These are phyloP conservation scores for Amyelois transitella DNA, from an alignment of 1,140 invertebrate genomes.

Conservation along the genomic window DNA sequence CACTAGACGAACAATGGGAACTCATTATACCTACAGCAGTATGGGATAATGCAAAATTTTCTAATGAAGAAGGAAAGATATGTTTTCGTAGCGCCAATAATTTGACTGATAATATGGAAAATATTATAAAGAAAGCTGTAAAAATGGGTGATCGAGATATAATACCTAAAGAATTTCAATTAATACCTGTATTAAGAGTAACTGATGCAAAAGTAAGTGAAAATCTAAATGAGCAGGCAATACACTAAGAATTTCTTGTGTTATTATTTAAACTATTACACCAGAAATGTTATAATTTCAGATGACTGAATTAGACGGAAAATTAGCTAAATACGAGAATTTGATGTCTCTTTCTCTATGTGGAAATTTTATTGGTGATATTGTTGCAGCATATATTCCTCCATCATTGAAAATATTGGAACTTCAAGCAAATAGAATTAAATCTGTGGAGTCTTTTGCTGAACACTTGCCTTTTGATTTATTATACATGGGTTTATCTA, in stretches of 20 bases:
- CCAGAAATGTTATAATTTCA: slow-evolving; percentile 17
- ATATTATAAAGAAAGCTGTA: slow-evolving; percentile 50
- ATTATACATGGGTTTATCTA: slow-evolving; percentile 47
- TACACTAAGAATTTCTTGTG: too few species aligned
- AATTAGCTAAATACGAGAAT: slow-evolving; percentile 36
- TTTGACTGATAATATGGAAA: slow-evolving; percentile 48
- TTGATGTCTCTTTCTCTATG: slow-evolving; percentile 47
- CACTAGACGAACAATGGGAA: slow-evolving; percentile 54
- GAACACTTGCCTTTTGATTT: slow-evolving; percentile 41
- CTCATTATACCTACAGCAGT: slow-evolving; percentile 42
- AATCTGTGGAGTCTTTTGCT: slow-evolving; percentile 27
- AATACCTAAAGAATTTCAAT: slow-evolving; percentile 41
- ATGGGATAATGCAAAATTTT: slow-evolving; percentile 61
- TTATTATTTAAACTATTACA: neutral
- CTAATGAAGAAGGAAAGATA: slow-evolving; percentile 47
- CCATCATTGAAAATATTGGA: slow-evolving; percentile 38
- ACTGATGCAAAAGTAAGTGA: slow-evolving; percentile 43
- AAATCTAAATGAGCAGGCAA: too few species aligned
- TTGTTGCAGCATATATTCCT: slow-evolving; percentile 35
- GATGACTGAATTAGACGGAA: slow-evolving; percentile 54
- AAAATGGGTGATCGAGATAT: slow-evolving; percentile 27
- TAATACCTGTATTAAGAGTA: slow-evolving; percentile 39
- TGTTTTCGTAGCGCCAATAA: slow-evolving; percentile 45
- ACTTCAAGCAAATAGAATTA: slow-evolving; percentile 50
- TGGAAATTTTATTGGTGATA: slow-evolving; percentile 40